phyloP scores from a whole-genome alignment of 2,888 invertebrate genomes.

The Calliopum simillimum region DNA sequence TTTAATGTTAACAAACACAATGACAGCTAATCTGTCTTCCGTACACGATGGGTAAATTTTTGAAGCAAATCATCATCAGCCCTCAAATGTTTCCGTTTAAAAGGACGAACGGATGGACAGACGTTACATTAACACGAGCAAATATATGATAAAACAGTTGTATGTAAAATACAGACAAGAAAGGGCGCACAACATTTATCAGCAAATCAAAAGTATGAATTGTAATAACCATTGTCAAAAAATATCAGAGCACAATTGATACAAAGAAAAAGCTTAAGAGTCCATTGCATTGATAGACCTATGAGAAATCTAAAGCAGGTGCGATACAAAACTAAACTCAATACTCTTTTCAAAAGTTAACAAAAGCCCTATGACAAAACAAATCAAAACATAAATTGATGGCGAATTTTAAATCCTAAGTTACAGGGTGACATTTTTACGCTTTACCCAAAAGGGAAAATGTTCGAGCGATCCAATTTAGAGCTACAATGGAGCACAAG shows the following conservation, averaged over 20 bases:
- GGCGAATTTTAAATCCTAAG: not conserved
- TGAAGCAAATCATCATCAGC: not conserved
- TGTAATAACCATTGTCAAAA: not conserved
- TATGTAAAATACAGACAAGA: not conserved
- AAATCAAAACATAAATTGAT: not conserved
- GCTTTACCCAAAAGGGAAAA: no score
- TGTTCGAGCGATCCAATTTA: no score
- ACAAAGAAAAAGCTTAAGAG: not conserved
- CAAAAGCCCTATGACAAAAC: not conserved
- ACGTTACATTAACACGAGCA: slow-evolving; percentile 1
- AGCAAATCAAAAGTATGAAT: not conserved
- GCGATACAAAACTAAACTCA: not conserved
- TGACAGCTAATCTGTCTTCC: slow-evolving; percentile 2
- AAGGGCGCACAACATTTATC: not conserved
- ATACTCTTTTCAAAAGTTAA: slow-evolving; percentile 1
- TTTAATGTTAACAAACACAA: not conserved
- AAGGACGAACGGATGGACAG: not conserved
- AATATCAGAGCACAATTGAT: not conserved
- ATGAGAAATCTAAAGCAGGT: slow-evolving; percentile 9
- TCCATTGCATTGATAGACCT: not conserved
- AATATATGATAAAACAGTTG: not conserved
- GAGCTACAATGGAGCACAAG: no score
- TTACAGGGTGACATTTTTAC: no score
- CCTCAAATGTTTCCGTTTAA: not conserved
- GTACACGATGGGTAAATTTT: not conserved